phyloP scores from a whole-genome alignment of 2,113 vertebrate genomes.

The Caranx melampygus region DNA sequence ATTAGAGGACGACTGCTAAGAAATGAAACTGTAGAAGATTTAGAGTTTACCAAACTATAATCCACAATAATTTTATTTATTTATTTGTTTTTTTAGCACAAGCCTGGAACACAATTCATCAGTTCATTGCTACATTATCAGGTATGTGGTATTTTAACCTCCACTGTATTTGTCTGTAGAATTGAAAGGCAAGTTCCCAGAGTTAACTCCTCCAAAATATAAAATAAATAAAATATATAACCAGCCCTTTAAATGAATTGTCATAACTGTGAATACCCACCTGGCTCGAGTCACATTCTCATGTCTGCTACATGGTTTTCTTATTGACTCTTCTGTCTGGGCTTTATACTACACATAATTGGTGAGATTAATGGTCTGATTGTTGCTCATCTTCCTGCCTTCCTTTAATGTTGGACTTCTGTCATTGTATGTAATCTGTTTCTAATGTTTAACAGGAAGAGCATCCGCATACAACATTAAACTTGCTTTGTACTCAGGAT shows the following conservation, averaged over 20 bases:
- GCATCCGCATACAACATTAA: constrained; percentile 22
- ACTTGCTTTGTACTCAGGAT: constrained; percentile 52
- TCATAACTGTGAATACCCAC: neutral
- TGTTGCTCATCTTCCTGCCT: constrained; percentile 50
- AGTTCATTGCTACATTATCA: neutral
- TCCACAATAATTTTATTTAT: neutral
- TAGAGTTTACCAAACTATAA: constrained; percentile 20
- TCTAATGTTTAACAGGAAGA: constrained; percentile 58
- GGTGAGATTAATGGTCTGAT: constrained; percentile 37
- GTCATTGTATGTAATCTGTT: constrained; percentile 34
- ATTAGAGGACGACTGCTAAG: constrained; percentile 20
- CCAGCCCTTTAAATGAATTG: neutral
- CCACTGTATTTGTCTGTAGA: neutral
- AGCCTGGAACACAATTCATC: neutral
- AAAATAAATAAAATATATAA: neutral
- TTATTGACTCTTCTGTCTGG: constrained; percentile 14
- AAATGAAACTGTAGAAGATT: constrained; percentile 33
- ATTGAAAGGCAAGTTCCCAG: neutral
- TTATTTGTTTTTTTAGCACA: neutral
- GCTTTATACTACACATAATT: constrained; percentile 30
- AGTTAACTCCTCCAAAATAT: neutral
- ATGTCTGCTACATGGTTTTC: neutral
- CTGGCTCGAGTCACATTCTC: neutral
- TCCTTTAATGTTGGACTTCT: constrained; percentile 25
- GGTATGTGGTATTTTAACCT: neutral